Evolutionary conservation across 30 jellyfish, hydroid and myxozoan species (phyloP).

Genomic region (Sanderia malayensis): DNA sequence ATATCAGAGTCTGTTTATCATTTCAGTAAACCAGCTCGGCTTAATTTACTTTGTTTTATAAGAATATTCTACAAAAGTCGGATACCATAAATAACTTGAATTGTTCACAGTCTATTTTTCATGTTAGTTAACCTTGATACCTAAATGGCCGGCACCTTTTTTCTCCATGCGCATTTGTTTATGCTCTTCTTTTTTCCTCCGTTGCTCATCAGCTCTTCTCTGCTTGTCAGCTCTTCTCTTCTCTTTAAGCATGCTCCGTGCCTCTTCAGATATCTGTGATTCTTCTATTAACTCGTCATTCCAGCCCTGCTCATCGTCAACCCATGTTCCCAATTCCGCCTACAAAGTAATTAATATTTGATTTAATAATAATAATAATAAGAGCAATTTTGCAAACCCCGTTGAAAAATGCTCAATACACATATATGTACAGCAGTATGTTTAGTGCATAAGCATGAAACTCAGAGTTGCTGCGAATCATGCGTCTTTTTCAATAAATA

Average conservation of each 20-base stretch:
- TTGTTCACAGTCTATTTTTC: no score
- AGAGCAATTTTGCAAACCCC: not conserved
- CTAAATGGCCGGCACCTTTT: not conserved
- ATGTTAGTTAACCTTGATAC: not conserved
- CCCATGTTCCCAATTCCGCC: slow-evolving; percentile 63
- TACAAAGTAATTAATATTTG: not conserved
- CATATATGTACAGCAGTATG: no score
- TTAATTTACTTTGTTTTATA: no score
- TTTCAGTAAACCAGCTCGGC: no score
- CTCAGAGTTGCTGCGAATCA: no score
- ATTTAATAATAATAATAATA: no score
- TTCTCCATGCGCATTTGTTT: not conserved
- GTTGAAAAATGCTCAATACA: no score
- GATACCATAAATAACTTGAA: no score
- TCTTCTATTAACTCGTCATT: slow-evolving; percentile 43
- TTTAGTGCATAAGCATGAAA: not conserved
- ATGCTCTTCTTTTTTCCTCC: slow-evolving; percentile 39
- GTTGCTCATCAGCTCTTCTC: slow-evolving; percentile 37
- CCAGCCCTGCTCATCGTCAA: slow-evolving; percentile 43
- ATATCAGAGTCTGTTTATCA: no score
- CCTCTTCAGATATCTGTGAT: slow-evolving; percentile 32
- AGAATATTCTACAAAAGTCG: no score
- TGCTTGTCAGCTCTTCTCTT: slow-evolving; percentile 40
- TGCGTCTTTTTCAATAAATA: no score
- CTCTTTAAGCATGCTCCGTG: slow-evolving; percentile 33